phyloP scores from a whole-genome alignment of 2,113 vertebrate genomes.

The Trogon melanurus region DNA sequence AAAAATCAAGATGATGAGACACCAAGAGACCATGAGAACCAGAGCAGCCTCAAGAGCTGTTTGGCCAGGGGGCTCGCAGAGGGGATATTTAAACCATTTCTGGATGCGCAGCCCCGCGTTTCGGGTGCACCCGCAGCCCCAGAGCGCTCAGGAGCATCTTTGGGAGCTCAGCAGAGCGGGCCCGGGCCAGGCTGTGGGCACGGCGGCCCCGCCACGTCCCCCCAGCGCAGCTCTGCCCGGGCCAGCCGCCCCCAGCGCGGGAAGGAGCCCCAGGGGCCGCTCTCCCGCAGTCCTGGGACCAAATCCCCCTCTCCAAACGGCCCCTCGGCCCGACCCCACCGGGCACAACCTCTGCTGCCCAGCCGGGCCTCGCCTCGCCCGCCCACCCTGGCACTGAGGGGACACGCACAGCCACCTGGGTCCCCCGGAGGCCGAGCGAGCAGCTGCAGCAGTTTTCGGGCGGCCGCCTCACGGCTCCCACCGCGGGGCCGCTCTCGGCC shows the following conservation, averaged over 20 bases:
- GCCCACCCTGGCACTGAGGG: neutral
- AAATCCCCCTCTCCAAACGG: neutral
- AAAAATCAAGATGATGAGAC: neutral
- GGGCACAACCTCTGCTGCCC: neutral
- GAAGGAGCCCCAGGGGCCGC: neutral
- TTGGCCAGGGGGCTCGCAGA: rapidly evolving
- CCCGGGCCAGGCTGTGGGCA: too few species aligned
- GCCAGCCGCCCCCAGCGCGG: rapidly evolving
- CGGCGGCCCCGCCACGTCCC: rapidly evolving
- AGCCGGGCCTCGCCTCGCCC: neutral
- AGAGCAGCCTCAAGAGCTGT: neutral
- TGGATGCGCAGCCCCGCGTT: neutral
- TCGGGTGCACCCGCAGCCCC: neutral
- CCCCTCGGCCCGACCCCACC: rapidly evolving
- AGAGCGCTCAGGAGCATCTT: neutral
- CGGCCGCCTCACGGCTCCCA: rapidly evolving
- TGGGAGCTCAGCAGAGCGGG: neutral
- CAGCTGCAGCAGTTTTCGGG: neutral
- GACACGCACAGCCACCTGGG: neutral
- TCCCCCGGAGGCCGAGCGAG: neutral
- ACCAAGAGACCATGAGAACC: neutral
- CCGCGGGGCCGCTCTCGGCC: rapidly evolving
- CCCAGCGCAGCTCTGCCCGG: rapidly evolving
- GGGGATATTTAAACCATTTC: rapidly evolving
- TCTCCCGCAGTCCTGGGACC: rapidly evolving